phyloP scores from a whole-genome alignment of 1,140 invertebrate genomes.

The Platorchestia sp. region DNA sequence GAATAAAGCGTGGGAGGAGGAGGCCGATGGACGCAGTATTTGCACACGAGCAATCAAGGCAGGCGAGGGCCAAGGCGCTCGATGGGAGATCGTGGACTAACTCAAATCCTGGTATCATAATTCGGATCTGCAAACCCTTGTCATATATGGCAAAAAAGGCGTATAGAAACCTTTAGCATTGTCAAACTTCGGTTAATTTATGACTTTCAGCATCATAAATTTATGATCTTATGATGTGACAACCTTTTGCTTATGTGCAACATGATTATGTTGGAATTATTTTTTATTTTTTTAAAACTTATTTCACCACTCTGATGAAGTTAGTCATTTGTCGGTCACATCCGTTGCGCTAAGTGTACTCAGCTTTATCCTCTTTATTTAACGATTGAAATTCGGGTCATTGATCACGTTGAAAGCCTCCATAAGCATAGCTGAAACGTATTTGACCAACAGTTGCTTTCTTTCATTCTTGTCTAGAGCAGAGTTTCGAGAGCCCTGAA shows the following conservation, averaged over 20 bases:
- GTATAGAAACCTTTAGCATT: not conserved
- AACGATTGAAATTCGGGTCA: not conserved
- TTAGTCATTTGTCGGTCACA: no score
- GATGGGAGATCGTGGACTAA: not conserved
- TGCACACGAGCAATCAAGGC: not conserved
- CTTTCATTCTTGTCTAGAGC: no score
- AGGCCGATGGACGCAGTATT: not conserved
- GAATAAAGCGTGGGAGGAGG: not conserved
- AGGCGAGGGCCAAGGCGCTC: no score
- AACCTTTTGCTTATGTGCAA: not conserved
- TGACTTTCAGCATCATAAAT: not conserved
- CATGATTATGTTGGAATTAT: not conserved
- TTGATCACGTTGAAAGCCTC: not conserved
- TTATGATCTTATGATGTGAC: not conserved
- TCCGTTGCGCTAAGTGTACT: no score
- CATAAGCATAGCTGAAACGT: no score
- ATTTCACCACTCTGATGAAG: no score
- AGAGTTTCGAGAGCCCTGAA: no score
- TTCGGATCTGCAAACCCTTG: not conserved
- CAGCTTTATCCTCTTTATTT: not conserved
- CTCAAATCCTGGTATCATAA: not conserved
- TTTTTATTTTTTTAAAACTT: not conserved
- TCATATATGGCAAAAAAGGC: not conserved
- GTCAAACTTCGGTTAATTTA: no score
- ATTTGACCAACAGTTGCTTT: no score